Conservation (phyloP, 2,113 vertebrate genomes). For the Tricholaema leucomelas region DNA sequence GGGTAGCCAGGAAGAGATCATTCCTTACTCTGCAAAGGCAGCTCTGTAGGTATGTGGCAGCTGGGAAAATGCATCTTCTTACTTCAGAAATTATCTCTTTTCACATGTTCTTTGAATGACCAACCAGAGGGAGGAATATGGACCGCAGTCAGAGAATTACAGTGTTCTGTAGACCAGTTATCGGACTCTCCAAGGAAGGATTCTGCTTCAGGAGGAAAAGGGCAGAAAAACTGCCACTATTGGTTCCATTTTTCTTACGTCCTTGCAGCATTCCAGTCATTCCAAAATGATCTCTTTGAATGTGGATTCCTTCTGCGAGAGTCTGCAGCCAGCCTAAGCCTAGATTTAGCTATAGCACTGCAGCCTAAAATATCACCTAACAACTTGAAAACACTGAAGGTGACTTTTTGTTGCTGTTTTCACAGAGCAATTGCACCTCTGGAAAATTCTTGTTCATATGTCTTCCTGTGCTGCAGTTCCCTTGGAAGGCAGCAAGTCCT, state of each 20-base stretch:
- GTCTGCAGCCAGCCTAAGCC: not conserved
- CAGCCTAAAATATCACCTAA: not conserved
- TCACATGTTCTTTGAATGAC: slow-evolving; percentile 10
- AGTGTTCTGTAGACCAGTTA: not conserved
- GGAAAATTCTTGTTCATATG: no score
- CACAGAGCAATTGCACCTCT: no score
- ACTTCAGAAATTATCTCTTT: not conserved
- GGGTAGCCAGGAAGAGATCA: no score
- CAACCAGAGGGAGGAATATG: not conserved
- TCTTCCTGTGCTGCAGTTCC: no score
- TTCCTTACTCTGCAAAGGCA: not conserved
- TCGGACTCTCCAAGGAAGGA: slow-evolving; percentile 7
- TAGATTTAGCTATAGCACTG: not conserved
- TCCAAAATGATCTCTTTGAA: not conserved
- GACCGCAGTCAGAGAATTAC: slow-evolving; percentile 4
- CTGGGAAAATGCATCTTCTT: not conserved
- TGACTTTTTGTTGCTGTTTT: no score
- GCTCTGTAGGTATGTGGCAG: not conserved
- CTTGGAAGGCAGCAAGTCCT: no score
- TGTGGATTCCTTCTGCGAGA: no score
- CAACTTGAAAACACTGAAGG: not conserved
- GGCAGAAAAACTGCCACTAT: not conserved
- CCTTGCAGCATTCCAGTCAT: not conserved
- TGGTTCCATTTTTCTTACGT: not conserved
- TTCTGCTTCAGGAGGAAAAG: not conserved